Evolutionary conservation across 2,797 vertebrate species (phyloP).

Genomic region (Sebastes hopkinsi): DNA sequence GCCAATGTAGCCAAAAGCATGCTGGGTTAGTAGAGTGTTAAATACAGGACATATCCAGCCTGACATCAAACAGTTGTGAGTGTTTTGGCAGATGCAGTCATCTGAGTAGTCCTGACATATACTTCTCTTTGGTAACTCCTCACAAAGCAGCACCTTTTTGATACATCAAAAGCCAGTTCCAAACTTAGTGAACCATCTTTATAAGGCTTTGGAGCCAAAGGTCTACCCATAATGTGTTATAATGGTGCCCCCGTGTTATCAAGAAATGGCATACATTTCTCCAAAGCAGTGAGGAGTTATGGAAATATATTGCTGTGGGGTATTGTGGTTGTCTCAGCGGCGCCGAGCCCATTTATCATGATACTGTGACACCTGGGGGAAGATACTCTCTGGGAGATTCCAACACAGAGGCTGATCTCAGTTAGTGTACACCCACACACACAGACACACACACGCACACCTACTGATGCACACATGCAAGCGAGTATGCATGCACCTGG

Average conservation of each 20-base stretch:
- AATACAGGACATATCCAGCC: not conserved
- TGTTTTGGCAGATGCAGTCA: not conserved
- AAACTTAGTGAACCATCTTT: slow-evolving; percentile 40
- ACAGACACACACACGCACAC: not conserved
- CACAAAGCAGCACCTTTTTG: slow-evolving; percentile 14
- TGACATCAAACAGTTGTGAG: not conserved
- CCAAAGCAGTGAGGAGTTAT: slow-evolving; percentile 70
- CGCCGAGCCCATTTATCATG: slow-evolving; percentile 77
- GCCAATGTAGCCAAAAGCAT: not conserved
- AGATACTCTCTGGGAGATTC: slow-evolving; percentile 65
- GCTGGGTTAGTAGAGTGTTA: not conserved
- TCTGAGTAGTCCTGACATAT: not conserved
- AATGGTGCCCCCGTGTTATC: slow-evolving; percentile 70
- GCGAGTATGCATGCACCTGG: not conserved
- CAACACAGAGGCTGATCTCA: slow-evolving; percentile 45
- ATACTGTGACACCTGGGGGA: slow-evolving; percentile 74
- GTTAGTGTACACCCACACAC: not conserved
- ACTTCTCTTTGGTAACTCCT: not conserved
- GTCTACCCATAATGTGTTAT: slow-evolving; percentile 68
- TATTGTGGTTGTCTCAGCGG: slow-evolving; percentile 74
- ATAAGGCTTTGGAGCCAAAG: slow-evolving; percentile 61
- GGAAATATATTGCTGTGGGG: slow-evolving; percentile 78
- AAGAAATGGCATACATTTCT: slow-evolving; percentile 70
- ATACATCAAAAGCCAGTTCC: slow-evolving; percentile 24
- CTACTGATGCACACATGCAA: not conserved